Conservation (phyloP, 2,113 vertebrate genomes). For the Rutilus rutilus region DNA sequence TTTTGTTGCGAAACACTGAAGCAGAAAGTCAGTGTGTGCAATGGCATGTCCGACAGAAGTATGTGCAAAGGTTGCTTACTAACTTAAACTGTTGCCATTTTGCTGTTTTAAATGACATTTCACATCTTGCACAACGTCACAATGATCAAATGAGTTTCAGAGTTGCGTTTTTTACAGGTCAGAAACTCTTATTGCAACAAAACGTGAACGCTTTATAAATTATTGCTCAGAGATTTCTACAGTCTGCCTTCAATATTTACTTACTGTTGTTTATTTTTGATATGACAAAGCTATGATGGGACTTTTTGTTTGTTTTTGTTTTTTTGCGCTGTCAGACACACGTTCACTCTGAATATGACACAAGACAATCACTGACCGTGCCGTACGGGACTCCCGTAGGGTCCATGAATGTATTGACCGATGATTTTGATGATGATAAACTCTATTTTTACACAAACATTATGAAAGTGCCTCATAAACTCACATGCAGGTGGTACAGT, state of each 20-base stretch:
- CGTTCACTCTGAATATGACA: slow-evolving; percentile 48
- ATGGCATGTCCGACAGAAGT: neutral
- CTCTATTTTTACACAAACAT: slow-evolving; percentile 34
- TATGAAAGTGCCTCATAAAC: slow-evolving; percentile 62
- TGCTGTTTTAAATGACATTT: neutral
- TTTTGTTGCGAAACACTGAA: neutral
- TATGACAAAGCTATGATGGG: slow-evolving; percentile 20
- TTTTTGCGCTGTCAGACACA: neutral
- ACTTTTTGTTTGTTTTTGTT: neutral
- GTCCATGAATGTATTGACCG: slow-evolving; percentile 61
- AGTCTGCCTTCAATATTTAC: neutral
- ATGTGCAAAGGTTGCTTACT: neutral
- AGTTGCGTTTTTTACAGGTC: neutral
- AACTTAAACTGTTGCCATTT: neutral
- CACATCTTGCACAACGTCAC: neutral
- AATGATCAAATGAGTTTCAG: neutral
- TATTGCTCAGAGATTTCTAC: neutral
- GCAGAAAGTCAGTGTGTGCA: neutral
- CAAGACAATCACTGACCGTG: slow-evolving; percentile 71
- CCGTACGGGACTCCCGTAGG: slow-evolving; percentile 24
- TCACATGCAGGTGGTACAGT: slow-evolving; percentile 41
- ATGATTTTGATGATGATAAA: slow-evolving; percentile 3
- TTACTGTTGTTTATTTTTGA: neutral
- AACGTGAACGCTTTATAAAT: neutral
- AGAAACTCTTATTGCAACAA: neutral